A percentile compares a stretch with the other conserved stretches of the same genome.
These are phyloP conservation scores for Hippoglossus hippoglossus DNA, from an alignment of 2,797 vertebrate species.

Conservation along the genomic window DNA sequence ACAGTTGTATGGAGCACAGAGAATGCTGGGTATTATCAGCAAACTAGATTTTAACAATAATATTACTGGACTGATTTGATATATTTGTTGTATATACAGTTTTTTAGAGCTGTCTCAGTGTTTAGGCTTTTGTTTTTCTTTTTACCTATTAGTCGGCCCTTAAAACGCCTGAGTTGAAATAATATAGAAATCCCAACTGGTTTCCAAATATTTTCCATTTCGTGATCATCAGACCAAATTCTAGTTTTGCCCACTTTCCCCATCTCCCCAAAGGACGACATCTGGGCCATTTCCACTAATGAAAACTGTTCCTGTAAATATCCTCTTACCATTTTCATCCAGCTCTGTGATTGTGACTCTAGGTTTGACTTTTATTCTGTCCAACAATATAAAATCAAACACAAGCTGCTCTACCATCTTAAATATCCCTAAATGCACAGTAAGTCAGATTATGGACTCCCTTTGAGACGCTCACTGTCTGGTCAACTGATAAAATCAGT, in stretches of 20 bases:
- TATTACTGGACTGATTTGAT: neutral
- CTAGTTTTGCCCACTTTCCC: conserved; percentile 22
- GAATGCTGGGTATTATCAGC: neutral
- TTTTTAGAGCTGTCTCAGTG: too few species aligned
- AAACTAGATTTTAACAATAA: neutral
- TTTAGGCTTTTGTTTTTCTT: too few species aligned
- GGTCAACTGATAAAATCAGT: conserved; percentile 45
- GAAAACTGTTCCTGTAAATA: conserved; percentile 12
- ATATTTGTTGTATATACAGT: too few species aligned
- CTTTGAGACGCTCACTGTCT: conserved; percentile 19
- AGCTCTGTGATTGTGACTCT: conserved; percentile 7
- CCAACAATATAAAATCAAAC: conserved; percentile 7
- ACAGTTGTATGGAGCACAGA: too few species aligned
- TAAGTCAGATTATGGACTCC: conserved; percentile 3
- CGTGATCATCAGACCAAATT: conserved; percentile 42
- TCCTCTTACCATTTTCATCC: conserved; percentile 2
- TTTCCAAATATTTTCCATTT: conserved; percentile 18
- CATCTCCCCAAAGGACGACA: conserved; percentile 19
- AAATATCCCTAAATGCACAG: neutral
- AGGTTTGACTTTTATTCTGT: conserved; percentile 14
- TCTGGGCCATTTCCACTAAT: conserved; percentile 16
- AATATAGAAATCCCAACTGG: too few species aligned
- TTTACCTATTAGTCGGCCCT: neutral
- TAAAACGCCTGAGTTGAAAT: neutral
- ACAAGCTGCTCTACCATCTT: conserved; percentile 6